Evolutionary conservation across 2,113 vertebrate species (phyloP).

Genomic region (Notothenia coriiceps): DNA sequence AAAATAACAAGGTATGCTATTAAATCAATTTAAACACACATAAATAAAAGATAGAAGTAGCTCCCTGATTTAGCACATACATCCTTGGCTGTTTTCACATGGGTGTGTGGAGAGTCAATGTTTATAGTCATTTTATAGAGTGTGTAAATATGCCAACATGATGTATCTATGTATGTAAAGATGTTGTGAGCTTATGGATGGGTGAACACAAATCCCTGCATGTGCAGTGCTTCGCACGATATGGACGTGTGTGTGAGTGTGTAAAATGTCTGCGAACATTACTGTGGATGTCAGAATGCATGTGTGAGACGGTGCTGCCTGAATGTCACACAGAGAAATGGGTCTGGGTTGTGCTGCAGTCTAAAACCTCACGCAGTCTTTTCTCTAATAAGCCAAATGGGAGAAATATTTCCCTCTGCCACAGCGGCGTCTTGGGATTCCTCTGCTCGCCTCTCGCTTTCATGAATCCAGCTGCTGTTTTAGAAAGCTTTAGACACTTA

Average conservation of each 20-base stretch:
- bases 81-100: conserved; percentile 26
- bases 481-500: conserved; percentile 47
- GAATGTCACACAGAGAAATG: conserved; percentile 75
- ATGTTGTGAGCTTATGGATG: conserved; percentile 49
- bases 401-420: conserved; percentile 46
- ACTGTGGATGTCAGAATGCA: conserved; percentile 57
- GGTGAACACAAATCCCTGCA: conserved; percentile 24
- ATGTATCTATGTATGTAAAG: conserved; percentile 54
- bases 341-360: conserved; percentile 72
- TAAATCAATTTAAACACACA: conserved; percentile 58
- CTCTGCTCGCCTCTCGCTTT: conserved; percentile 50
- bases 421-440: conserved; percentile 56
- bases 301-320: conserved; percentile 64
- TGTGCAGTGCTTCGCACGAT: conserved; percentile 32
- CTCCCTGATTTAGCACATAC: conserved; percentile 32
- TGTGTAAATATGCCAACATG: conserved; percentile 69
- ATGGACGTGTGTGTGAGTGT: conserved; percentile 42
- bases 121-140: conserved; percentile 47
- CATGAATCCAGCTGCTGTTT: conserved; percentile 36
- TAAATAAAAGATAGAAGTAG: conserved; percentile 51
- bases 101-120: conserved; percentile 27
- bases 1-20: conserved; percentile 56
- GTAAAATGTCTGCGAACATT: conserved; percentile 63
- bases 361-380: conserved; percentile 61
- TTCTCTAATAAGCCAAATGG: conserved; percentile 69